Evolutionary conservation across 2,113 vertebrate species (phyloP).

Genomic region (Microcebus griseorufus): DNA sequence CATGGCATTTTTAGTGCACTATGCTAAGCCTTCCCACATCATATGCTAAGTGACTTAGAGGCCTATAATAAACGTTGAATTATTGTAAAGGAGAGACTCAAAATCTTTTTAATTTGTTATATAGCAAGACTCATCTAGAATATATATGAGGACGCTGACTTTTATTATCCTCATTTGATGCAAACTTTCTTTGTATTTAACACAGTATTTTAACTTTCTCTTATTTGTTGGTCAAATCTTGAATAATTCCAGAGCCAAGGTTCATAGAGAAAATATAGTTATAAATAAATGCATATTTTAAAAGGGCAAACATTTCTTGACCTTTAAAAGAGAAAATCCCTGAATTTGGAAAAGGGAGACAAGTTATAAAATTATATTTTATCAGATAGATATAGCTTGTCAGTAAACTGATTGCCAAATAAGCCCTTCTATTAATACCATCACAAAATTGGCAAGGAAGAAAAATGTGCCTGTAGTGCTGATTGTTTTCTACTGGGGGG

Average conservation of each 20-base stretch:
- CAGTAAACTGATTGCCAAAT: background rate
- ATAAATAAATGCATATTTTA: conserved; percentile 34
- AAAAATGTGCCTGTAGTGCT: background rate
- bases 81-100: background rate
- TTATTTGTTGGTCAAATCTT: conserved; percentile 44
- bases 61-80: background rate
- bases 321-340: conserved; percentile 24
- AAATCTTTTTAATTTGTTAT: conserved; percentile 35
- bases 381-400: background rate
- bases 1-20: background rate
- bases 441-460: background rate
- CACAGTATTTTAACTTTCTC: background rate
- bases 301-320: conserved; percentile 8
- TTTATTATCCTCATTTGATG: background rate
- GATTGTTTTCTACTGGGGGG: background rate
- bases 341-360: conserved; percentile 4
- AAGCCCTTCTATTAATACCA: background rate
- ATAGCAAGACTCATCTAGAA: background rate
- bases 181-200: background rate
- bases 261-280: background rate
- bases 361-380: background rate
- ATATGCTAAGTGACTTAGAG: background rate
- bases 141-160: background rate
- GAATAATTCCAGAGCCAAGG: background rate
- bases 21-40: background rate